Percentiles rank a stretch among this genome's conserved stretches.
These are phyloP conservation scores for Amphiura filiformis DNA, from an alignment of 35 echinoderm and acorn worm species.

Conservation along the genomic window DNA sequence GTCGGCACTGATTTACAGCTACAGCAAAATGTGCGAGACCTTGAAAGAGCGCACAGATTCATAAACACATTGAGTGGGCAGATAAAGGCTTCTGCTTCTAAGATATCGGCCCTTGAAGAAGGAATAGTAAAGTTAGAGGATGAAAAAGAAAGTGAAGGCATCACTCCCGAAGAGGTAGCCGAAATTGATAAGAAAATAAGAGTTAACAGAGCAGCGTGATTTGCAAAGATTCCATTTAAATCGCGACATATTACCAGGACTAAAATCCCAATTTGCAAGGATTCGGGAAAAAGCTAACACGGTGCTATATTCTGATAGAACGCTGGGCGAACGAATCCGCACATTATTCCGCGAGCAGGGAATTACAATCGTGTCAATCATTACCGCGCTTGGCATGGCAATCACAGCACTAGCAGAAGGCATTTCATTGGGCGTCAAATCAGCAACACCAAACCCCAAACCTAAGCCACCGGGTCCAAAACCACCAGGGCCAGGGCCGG, in stretches of 20 bases:
- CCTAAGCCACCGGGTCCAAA: background rate
- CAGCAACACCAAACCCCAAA: background rate
- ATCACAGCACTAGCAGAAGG: background rate
- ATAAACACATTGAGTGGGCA: background rate
- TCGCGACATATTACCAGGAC: background rate
- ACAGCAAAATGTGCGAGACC: background rate
- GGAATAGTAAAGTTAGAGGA: background rate
- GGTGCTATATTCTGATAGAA: slow-evolving; percentile 3
- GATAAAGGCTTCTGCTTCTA: background rate
- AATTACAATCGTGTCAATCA: background rate
- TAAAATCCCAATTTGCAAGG: background rate
- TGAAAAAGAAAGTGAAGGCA: background rate
- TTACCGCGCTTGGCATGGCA: background rate
- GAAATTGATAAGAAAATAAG: background rate
- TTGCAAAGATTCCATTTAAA: background rate
- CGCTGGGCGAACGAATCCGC: background rate
- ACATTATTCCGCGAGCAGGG: background rate
- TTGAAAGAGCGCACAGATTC: background rate
- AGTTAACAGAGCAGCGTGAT: background rate
- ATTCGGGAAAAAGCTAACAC: background rate
- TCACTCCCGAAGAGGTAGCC: background rate
- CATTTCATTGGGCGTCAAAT: background rate
- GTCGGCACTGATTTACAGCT: background rate
- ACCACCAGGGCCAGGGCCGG: background rate
- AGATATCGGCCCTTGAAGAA: background rate